Base-by-base conservation (phyloP, 2,797 vertebrate species). In the Chloroceryle inda region DNA sequence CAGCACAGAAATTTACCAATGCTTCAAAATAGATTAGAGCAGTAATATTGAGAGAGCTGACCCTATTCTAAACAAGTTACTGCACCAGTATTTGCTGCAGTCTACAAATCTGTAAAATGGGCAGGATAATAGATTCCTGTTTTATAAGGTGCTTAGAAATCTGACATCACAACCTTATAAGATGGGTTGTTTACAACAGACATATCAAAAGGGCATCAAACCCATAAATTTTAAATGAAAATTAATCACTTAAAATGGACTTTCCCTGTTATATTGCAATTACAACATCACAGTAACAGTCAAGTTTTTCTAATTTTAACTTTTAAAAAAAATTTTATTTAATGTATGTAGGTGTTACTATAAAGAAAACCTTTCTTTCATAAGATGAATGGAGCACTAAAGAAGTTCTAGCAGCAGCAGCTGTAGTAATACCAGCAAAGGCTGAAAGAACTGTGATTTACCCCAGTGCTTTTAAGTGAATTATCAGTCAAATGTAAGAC, bases 1-100 rank as follows among this genome's bases (percentile, higher is more conserved):
- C 82, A 92, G 49, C 75, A 92, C 45, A 73, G 85, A 96, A 89
- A 93, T 94, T 66, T 85, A 78, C 69, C 58, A 88, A 26, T 94
- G 62, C 40, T 85, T 92, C 79, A 73, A 78, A 92, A 91, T 76
- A 35, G 79, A 91, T 95, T 92, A 88, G 29, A 50, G 50, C 31
- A 40, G 45, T 23, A 75, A 86, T 66, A 62, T 6, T 69, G 72
- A 94, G 62, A 83, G 20, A 92, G 6, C 55, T 95, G 85, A 85
- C 62, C 38, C 52, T 80, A 37, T 45, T 66, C 31, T 11, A 75
- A 50, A 44, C 67, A 94, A 91, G 81, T 86, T 75, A 62, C 64
- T 73, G 45, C 52, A 82, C 53, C 84, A 84, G 12, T 89, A 56
- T 83, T 82, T 93, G 49, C 72, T 87, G 78, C 86, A 93, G 86